Percentiles rank a stretch among this genome's conserved stretches.
Conservation (phyloP, 37 sponge, comb jelly and placozoan genomes). For the Chondrilla cf. caribensis region DNA sequence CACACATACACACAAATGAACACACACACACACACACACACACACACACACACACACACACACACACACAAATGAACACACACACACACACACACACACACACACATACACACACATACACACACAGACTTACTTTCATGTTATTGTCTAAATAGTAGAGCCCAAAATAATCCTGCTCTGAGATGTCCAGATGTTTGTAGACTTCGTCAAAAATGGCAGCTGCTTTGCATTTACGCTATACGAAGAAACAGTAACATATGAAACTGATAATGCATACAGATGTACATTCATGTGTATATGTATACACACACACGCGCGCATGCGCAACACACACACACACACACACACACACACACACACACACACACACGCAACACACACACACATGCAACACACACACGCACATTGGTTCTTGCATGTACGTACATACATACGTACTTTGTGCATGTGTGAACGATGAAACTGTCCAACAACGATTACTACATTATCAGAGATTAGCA, state of each 20-base stretch:
- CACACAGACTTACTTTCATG: neutral
- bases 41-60: neutral
- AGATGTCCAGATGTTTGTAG: slow-evolving; percentile 19
- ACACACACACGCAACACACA: neutral
- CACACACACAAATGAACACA: slow-evolving; percentile 24
- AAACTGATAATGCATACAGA: neutral
- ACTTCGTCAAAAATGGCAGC: slow-evolving; percentile 21
- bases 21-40: neutral
- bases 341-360: neutral
- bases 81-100: slow-evolving; percentile 43
- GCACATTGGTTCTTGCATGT: neutral
- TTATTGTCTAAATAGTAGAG: slow-evolving; percentile 22
- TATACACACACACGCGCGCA: neutral
- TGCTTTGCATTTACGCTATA: slow-evolving; percentile 28
- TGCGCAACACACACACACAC: no score
- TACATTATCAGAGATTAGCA: no score
- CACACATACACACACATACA: neutral
- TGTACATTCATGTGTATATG: neutral
- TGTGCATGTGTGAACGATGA: neutral
- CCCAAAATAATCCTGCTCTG: slow-evolving; percentile 23
- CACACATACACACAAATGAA: neutral
- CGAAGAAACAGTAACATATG: neutral
- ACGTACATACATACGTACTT: neutral
- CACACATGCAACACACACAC: neutral
- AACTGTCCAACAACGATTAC: neutral